Evolutionary conservation across 2,797 vertebrate species (phyloP).

Genomic region (Cynodonichthys magdalenae): DNA sequence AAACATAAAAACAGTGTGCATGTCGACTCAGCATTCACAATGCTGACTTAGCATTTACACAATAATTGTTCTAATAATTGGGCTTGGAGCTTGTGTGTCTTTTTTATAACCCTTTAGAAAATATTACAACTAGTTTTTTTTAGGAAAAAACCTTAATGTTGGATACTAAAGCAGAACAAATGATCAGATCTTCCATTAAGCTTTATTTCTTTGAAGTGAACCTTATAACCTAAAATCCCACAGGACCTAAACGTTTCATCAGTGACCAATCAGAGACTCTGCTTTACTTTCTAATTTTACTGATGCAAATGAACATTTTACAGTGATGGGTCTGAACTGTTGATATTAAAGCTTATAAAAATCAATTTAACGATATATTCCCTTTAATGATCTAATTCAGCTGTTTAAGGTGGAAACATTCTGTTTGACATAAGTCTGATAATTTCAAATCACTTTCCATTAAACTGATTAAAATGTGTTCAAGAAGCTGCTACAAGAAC

Average conservation of each 20-base stretch:
- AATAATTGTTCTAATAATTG: too few relatives aligned
- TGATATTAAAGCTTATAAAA: not conserved
- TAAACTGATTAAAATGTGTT: not conserved
- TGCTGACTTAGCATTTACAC: too few relatives aligned
- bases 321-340: not conserved
- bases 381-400: not conserved
- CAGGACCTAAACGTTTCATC: constrained; percentile 10
- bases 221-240: not conserved
- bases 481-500: not conserved
- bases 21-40: too few relatives aligned
- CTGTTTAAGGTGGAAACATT: not conserved
- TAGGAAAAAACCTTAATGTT: not conserved
- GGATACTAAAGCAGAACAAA: constrained; percentile 11
- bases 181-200: constrained; percentile 22
- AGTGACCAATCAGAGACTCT: not conserved
- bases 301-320: too few relatives aligned
- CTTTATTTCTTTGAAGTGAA: constrained; percentile 25
- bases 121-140: too few relatives aligned
- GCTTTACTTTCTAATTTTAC: not conserved
- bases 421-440: not conserved
- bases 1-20: too few relatives aligned
- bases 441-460: constrained; percentile 1
- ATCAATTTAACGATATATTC: too few relatives aligned
- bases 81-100: too few relatives aligned
- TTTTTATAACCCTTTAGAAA: too few relatives aligned